These are phyloP conservation scores for Corvus cornix DNA, from an alignment of 2,113 vertebrate genomes.

Conservation along the genomic window DNA sequence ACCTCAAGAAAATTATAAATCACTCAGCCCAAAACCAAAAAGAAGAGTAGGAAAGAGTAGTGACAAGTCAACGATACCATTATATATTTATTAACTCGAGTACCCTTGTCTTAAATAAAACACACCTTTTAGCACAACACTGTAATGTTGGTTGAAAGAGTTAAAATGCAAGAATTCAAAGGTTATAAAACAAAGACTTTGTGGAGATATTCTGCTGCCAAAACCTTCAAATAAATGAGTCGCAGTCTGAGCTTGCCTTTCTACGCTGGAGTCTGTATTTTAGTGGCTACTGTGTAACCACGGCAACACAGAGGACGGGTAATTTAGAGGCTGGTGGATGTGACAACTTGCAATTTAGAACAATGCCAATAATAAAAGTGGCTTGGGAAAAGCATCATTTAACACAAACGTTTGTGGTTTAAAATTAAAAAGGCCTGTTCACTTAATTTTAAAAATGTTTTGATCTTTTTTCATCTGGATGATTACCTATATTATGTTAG, in stretches of 20 bases:
- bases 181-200: slow-evolving; percentile 24
- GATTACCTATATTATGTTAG: slow-evolving; percentile 6
- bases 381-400: neutral
- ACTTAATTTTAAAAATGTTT: neutral
- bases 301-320: slow-evolving; percentile 37
- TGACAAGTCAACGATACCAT: neutral
- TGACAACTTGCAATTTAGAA: slow-evolving; percentile 64
- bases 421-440: neutral
- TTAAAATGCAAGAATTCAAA: slow-evolving; percentile 47
- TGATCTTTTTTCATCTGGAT: neutral
- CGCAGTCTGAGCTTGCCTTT: slow-evolving; percentile 39
- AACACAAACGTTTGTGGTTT: neutral
- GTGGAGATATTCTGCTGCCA: slow-evolving; percentile 16
- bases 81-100: neutral
- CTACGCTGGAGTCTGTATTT: slow-evolving; percentile 5
- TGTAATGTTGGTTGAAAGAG: neutral
- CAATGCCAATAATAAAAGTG: slow-evolving; percentile 1
- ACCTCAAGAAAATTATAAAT: neutral
- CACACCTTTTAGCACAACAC: neutral
- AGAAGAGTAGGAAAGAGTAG: neutral
- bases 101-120: neutral
- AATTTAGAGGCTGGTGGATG: slow-evolving; percentile 51
- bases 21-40: neutral
- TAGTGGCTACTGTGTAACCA: slow-evolving; percentile 41
- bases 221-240: slow-evolving; percentile 45